Conservation (phyloP, 2,113 vertebrate genomes). For the Phasianus colchicus region DNA sequence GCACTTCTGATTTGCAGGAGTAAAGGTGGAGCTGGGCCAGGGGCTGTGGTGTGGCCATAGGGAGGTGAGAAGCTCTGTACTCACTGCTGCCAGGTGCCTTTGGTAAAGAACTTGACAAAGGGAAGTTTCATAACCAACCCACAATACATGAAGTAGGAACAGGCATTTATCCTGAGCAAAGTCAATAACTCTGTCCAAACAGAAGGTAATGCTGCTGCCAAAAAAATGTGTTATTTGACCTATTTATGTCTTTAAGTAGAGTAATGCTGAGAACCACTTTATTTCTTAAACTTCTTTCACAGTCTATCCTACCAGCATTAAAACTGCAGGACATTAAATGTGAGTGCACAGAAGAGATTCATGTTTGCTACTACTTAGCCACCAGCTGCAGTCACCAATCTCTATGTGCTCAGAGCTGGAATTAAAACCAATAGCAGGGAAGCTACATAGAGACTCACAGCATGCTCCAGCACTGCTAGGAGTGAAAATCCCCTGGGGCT, state of each 20-base stretch:
- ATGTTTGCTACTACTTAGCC: background rate
- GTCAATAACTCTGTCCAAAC: background rate
- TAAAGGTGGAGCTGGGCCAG: background rate
- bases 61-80: background rate
- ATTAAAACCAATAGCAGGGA: background rate
- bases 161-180: slow-evolving; percentile 14
- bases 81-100: background rate
- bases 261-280: background rate
- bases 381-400: background rate
- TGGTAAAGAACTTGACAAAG: background rate
- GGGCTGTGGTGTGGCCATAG: rapidly evolving
- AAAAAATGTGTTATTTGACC: background rate
- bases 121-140: slow-evolving; percentile 29
- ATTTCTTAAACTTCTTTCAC: background rate
- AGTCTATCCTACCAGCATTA: background rate
- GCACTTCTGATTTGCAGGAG: background rate
- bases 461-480: background rate
- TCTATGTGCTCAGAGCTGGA: background rate
- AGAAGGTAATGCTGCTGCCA: background rate
- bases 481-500: background rate
- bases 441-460: background rate
- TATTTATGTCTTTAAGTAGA: background rate
- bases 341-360: background rate
- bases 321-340: background rate
- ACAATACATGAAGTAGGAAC: background rate